Conservation (phyloP, 2,797 vertebrate species). For the Thalassophryne amazonica region DNA sequence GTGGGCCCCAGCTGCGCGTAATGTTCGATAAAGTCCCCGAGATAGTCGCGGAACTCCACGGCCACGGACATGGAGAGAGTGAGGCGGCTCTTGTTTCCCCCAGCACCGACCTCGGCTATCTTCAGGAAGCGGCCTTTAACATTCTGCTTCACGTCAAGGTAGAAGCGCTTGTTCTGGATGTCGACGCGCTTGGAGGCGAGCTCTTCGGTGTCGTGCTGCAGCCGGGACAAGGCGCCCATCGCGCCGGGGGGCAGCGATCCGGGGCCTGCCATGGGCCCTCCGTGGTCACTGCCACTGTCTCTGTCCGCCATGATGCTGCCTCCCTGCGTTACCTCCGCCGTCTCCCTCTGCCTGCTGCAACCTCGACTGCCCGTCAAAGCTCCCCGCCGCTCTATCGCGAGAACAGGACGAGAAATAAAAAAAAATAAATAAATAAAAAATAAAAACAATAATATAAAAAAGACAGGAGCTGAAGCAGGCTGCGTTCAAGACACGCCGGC, state of each 20-base stretch:
- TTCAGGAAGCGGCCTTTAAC: constrained; percentile 99
- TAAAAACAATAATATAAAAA: constrained; percentile 58
- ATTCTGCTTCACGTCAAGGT: constrained; percentile 98
- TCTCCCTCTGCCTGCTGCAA: constrained; percentile 85
- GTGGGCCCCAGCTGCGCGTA: constrained; percentile 95
- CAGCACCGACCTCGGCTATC: constrained; percentile 98
- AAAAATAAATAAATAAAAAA: constrained; percentile 34
- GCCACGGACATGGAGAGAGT: constrained; percentile 97
- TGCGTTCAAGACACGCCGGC: constrained; percentile 55
- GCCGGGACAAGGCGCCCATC: constrained; percentile 85
- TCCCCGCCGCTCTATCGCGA: constrained; percentile 88
- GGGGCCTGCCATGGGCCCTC: constrained; percentile 87
- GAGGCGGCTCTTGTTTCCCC: constrained; percentile 94
- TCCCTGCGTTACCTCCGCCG: constrained; percentile 85
- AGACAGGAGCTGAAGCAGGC: constrained; percentile 18
- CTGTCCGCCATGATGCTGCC: constrained; percentile 97
- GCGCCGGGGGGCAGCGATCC: constrained; percentile 81
- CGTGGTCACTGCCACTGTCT: constrained; percentile 97
- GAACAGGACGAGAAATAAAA: constrained; percentile 54
- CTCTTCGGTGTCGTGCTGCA: constrained; percentile 97
- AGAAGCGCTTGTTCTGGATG: constrained; percentile 99
- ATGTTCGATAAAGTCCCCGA: constrained; percentile 99
- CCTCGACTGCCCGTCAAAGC: constrained; percentile 84
- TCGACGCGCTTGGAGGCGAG: constrained; percentile 97
- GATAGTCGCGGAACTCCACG: constrained; percentile 96